A percentile compares a stretch with the other conserved stretches of the same genome.
Conservation (phyloP, 2,113 vertebrate genomes). For the Antennarius striatus region DNA sequence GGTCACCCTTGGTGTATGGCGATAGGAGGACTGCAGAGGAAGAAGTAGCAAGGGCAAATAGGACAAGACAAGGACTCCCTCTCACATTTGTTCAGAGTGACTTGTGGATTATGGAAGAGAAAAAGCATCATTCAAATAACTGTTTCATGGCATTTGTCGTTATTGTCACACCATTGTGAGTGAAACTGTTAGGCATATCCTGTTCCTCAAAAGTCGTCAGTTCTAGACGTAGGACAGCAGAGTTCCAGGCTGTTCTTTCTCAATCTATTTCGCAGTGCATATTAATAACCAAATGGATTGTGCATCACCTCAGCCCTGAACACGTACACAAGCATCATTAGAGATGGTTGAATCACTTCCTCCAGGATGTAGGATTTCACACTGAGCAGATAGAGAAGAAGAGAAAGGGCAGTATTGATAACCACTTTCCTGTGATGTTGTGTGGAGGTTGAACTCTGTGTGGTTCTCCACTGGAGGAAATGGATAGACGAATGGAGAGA, state of each 20-base stretch:
- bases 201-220: conserved; percentile 37
- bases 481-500: conserved; percentile 1
- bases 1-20: conserved; percentile 57
- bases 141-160: not conserved
- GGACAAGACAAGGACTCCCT: conserved; percentile 21
- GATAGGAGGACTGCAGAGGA: conserved; percentile 47
- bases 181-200: conserved; percentile 37
- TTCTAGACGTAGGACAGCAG: conserved; percentile 60
- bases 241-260: conserved; percentile 35
- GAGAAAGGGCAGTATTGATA: not conserved
- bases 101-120: not conserved
- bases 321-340: conserved; percentile 9
- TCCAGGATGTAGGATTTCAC: conserved; percentile 35
- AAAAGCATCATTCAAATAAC: not conserved
- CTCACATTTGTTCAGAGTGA: not conserved
- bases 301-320: conserved; percentile 28
- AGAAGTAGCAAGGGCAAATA: conserved; percentile 29
- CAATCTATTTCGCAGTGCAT: conserved; percentile 27
- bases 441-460: not conserved
- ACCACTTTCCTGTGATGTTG: conserved; percentile 27
- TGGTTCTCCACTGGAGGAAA: not conserved
- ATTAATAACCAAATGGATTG: conserved; percentile 43
- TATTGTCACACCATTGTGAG: conserved; percentile 37
- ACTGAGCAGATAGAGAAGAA: conserved; percentile 18
- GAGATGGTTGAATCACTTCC: conserved; percentile 50